Percentiles rank a stretch among this genome's conserved stretches.
Conservation (phyloP, 2,888 invertebrate genomes). For the Xylophagus ater region DNA sequence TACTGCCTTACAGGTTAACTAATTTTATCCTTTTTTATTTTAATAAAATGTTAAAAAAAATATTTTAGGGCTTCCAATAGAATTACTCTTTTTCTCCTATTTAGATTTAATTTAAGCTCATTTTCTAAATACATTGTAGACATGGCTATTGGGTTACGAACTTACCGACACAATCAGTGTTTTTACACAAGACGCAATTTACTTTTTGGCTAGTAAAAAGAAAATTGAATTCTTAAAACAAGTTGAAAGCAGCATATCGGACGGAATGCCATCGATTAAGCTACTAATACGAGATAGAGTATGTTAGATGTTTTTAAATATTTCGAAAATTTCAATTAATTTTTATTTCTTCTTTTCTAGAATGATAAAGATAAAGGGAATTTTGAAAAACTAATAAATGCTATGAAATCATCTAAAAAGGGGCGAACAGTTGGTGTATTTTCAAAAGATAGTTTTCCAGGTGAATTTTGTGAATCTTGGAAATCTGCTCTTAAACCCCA, state of each 20-base stretch:
- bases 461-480: constrained; percentile 91
- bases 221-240: constrained; percentile 94
- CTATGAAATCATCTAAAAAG: constrained; percentile 76
- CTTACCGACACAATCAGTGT: constrained; percentile 92
- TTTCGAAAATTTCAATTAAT: constrained; percentile 6
- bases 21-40: too few relatives aligned
- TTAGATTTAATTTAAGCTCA: neutral
- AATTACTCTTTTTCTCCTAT: constrained; percentile 1
- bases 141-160: constrained; percentile 96
- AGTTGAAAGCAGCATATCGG: constrained; percentile 74
- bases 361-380: constrained; percentile 88
- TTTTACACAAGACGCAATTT: constrained; percentile 71
- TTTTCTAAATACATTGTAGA: constrained; percentile 42
- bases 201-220: constrained; percentile 92
- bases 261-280: constrained; percentile 74
- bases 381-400: constrained; percentile 62
- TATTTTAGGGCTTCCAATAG: neutral
- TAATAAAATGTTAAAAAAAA: too few relatives aligned
- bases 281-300: constrained; percentile 84
- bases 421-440: constrained; percentile 86
- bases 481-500: constrained; percentile 62
- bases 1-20: constrained; percentile 78
- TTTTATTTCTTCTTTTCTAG: constrained; percentile 37
- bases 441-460: constrained; percentile 84
- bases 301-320: constrained; percentile 29